Evolutionary conservation across 2,888 invertebrate genomes (phyloP).

Genomic region (Drosophila putrida): DNA sequence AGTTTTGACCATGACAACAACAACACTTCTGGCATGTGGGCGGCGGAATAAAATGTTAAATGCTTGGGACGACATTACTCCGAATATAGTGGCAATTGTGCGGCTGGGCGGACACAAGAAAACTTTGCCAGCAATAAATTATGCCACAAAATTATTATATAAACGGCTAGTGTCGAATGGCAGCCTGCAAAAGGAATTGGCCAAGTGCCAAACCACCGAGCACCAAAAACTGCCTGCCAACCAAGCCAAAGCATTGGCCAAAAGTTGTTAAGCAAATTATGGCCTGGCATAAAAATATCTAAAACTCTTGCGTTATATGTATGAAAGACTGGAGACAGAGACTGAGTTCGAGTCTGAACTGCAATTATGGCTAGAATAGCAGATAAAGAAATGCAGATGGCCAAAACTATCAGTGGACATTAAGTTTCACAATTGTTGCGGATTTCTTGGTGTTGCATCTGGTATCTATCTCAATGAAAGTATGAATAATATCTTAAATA

Average conservation of each 20-base stretch:
- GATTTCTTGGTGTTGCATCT: conserved; percentile 23
- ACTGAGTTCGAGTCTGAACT: conserved; percentile 13
- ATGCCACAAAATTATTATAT: conserved; percentile 77
- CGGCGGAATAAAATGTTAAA: conserved; percentile 67
- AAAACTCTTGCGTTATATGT: conserved; percentile 40
- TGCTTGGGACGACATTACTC: conserved; percentile 58
- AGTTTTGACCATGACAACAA: conserved; percentile 68
- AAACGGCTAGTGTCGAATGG: conserved; percentile 70
- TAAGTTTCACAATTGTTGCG: conserved; percentile 31
- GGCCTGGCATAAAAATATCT: conserved; percentile 60
- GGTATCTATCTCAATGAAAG: conserved; percentile 10
- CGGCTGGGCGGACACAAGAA: conserved; percentile 70
- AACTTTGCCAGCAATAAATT: conserved; percentile 76
- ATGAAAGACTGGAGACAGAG: conserved; percentile 20
- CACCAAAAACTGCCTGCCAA: conserved; percentile 29
- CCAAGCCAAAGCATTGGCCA: conserved; percentile 51
- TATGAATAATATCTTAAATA: conserved; percentile 17
- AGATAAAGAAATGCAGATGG: conserved; percentile 40
- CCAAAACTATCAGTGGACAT: conserved; percentile 46
- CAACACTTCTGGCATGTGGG: conserved; percentile 49
- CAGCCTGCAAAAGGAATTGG: conserved; percentile 62
- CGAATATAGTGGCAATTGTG: conserved; percentile 70
- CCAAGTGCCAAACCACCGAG: conserved; percentile 54
- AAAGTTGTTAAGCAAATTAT: conserved; percentile 80
- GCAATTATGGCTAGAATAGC: conserved; percentile 21